Evolutionary conservation across 2,797 vertebrate genomes (phyloP), one percentile per base, ranked within the genome.

Genomic region (Sebastes cheni): DNA sequence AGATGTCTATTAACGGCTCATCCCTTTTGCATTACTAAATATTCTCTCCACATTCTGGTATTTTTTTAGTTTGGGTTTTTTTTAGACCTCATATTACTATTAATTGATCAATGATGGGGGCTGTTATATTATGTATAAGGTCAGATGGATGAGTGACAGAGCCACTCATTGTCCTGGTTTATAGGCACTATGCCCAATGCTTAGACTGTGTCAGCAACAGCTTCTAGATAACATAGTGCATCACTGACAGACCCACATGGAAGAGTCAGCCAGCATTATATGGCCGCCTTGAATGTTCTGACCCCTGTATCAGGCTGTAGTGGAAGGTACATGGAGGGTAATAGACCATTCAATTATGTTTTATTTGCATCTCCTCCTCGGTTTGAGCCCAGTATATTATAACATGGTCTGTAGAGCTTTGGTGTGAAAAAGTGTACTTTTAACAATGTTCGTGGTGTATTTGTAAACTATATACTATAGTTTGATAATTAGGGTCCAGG

Each of bases 161-260:
- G 75, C 82, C 67, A 70, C 79, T 79, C 82, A 88, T 85, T 92
- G 85, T 88, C 59, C 78, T 32, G 75, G 77, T 76, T 73, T 73
- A 46, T 46, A 74, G 68, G 68, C 82, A 58, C 62, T 2, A 10
- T 62, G 77, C 79, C 84, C 58, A 72, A 75, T 27, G 22, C 79
- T 83, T 81, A 73, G 67, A 79, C 82, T 84, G 70, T 86, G 89
- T 91, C 86, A 87, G 80, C 86, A 88, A 77, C 87, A 88, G 75
- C 79, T 82, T 80, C 76, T 73, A 78, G 90, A 91, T 90, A 85
- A 86, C 82, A 80, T 64, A 75, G 75, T 81, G 66, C 83, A 62
- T 67, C 74, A 79, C 76, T 80, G 86, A 86, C 82, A 82, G 70
- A 89, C 88, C 86, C 80, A 83, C 81, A 90, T 92, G 83, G 86